Evolutionary conservation across 2,113 vertebrate species (phyloP).

Genomic region (Crotalus tigris): DNA sequence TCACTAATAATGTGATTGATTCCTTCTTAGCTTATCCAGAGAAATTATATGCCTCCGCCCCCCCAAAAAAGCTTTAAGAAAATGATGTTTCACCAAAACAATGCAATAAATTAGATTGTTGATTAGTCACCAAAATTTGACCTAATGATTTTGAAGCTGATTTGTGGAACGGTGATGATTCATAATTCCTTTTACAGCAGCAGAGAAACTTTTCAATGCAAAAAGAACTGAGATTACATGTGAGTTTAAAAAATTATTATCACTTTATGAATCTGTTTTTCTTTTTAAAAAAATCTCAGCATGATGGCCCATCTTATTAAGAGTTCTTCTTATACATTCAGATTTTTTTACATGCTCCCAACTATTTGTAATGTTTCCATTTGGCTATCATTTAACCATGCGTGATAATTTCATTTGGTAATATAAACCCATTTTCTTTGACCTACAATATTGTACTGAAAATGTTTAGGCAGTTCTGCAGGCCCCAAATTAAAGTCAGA

Average conservation of each 20-base stretch:
- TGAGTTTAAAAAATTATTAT: neutral
- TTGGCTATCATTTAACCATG: neutral
- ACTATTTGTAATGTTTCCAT: neutral
- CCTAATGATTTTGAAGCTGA: slow-evolving; percentile 49
- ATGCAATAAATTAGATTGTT: slow-evolving; percentile 65
- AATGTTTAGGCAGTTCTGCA: neutral
- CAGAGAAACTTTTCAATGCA: neutral
- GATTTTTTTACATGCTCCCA: slow-evolving; percentile 39
- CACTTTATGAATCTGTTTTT: slow-evolving; percentile 41
- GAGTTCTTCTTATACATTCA: slow-evolving; percentile 14
- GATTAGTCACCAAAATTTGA: slow-evolving; percentile 47
- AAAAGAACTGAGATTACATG: neutral
- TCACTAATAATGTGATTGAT: neutral
- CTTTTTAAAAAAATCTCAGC: neutral
- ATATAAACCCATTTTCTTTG: slow-evolving; percentile 10
- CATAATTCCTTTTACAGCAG: slow-evolving; percentile 21
- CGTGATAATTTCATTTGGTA: neutral
- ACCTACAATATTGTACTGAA: slow-evolving; percentile 20
- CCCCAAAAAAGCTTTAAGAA: neutral
- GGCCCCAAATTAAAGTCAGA: neutral
- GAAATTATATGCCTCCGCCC: neutral
- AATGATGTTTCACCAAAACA: slow-evolving; percentile 55
- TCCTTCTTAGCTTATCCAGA: neutral
- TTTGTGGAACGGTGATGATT: slow-evolving; percentile 40
- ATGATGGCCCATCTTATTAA: slow-evolving; percentile 1